Base-by-base conservation (phyloP, 2,888 invertebrate genomes). In the Xestia c-nigrum region DNA sequence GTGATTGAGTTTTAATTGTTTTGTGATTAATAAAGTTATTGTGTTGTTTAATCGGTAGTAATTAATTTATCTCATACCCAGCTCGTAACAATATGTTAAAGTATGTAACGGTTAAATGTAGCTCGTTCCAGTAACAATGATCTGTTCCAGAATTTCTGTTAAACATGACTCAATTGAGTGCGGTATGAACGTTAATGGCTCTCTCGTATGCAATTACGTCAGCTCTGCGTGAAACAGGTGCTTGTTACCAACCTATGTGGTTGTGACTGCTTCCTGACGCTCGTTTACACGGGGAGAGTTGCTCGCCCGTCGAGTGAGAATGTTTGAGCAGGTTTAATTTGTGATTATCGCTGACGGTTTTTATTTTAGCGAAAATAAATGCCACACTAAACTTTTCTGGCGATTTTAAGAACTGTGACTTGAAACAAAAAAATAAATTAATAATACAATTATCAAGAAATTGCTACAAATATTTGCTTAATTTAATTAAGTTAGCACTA, bases 191-290 rank as follows among this genome's bases (percentile, higher is more conserved):
- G n/a, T 16, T 43, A 72, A 76, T 66, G 31, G 57, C 10, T 47
- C 38, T 21, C 5, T 19, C 12, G 3, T 14, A 76, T 68, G 59
- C 31, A 68, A 81, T 72, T 65, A 72, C 14, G 46, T 47, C 67
- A 69, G 38, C 38, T 67, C 21, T 70, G 59, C 16, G 55, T 63
- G 68, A 72, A 61, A 6, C 12, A 71, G 9, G 12, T 16, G 55
- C n/a, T 52, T 70, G 31, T 47, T 55, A 59, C 38, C n/a, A 55
- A 65, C 38, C n/a, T 19, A 24, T 14, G 47, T 69, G 68, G n/a
- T 61, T 21, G 55, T 57, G 68, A 64, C 47, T 43, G 64, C 55
- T 55, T 57, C n/a, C n/a, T 65, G 7, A 71, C 5, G 24, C 71
- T 21, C 24, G 50, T 71, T 57, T 52, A 71, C 14, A 65, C 31